Base-by-base conservation (phyloP, 2,797 vertebrate genomes). In the Clarias platycephalus region DNA sequence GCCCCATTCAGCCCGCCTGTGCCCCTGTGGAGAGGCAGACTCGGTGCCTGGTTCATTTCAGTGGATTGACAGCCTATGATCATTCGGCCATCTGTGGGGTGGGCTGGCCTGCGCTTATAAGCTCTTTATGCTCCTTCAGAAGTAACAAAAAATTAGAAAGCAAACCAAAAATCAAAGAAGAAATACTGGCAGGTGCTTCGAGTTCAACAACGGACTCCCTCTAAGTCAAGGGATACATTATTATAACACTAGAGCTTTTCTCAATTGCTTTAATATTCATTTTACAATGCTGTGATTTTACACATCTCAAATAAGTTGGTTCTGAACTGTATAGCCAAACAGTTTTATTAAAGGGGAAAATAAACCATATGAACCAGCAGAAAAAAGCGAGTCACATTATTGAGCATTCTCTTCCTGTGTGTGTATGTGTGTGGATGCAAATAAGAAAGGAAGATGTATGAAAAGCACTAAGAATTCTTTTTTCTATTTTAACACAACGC, bases 11-110 rank as follows among this genome's bases (percentile, higher is more conserved):
- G 87, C 86, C 91, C 80, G 87, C 68, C 93, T 92, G 94, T 95
- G 95, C 96, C 93, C 94, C 93, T 88, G 90, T 89, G 22, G 94
- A 92, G 94, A 88, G 60, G 86, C 88, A 94, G 95, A 93, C 94
- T 94, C 92, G 95, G 95, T 96, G 96, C 96, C 95, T 96, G 96
- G 95, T 96, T 97, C 95, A 95, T 97, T 96, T 96, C 96, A 95
- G 96, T 94, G 95, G 95, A 96, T 95, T 97, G 97, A 97, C 96
- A 96, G 96, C 95, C 95, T 96, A 94, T 95, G 96, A 96, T 96
- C 96, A 95, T 90, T 93, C 88, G 92, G 94, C 96, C 97, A 97
- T 97, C 97, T 98, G 97, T 95, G 95, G 93, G 95, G 94, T 95
- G 94, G 95, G 94, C 93, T 67, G 90, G 90, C 85, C 89, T 70